Percentiles rank a stretch among this genome's conserved stretches.
These are phyloP conservation scores for Palythoa caribaeorum DNA, from an alignment of 92 coral and sea anemone genomes.

Conservation along the genomic window DNA sequence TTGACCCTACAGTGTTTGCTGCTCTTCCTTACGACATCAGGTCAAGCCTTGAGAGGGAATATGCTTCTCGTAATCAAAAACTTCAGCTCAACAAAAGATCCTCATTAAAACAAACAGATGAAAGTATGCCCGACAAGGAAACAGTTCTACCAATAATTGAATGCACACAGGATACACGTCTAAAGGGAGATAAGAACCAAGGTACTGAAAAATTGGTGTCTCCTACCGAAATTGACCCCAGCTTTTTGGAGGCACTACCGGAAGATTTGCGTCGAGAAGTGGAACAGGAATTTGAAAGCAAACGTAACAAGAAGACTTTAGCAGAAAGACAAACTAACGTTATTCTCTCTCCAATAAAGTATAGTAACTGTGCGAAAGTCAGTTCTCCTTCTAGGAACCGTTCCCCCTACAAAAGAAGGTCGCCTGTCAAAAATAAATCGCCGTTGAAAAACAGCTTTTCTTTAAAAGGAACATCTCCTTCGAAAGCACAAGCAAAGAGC, in stretches of 20 bases:
- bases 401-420: constrained; percentile 6
- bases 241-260: constrained; percentile 76
- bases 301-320: neutral
- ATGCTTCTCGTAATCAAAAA: constrained; percentile 76
- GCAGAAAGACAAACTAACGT: neutral
- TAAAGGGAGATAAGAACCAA: constrained; percentile 15
- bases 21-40: constrained; percentile 91
- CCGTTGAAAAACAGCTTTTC: constrained; percentile 11
- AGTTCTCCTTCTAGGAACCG: constrained; percentile 31
- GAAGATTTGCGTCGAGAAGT: constrained; percentile 78
- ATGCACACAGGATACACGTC: neutral
- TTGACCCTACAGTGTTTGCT: constrained; percentile 83
- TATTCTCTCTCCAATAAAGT: neutral
- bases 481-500: neutral
- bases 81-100: constrained; percentile 11
- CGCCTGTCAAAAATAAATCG: constrained; percentile 24
- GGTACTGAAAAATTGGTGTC: constrained; percentile 38
- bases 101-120: neutral
- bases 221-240: constrained; percentile 75
- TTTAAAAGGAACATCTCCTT: constrained; percentile 11
- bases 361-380: neutral
- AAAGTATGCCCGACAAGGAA: neutral
- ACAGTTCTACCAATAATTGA: neutral
- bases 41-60: constrained; percentile 75
- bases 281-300: constrained; percentile 66